These are phyloP conservation scores for Leptoteleia sp. DNA, from an alignment of 1,140 invertebrate species.

Conservation along the genomic window DNA sequence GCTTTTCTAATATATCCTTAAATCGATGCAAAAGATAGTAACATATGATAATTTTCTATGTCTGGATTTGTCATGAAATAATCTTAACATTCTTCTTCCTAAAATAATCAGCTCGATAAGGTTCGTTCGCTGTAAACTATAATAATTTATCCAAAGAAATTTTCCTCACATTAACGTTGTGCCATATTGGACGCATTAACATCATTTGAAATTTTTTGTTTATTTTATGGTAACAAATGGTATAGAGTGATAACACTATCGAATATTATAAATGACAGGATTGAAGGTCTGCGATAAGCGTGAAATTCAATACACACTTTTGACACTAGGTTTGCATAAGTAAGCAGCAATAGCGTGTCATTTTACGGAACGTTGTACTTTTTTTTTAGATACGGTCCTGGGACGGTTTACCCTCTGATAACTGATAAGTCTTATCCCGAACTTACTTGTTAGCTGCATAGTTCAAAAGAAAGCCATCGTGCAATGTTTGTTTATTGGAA, in stretches of 20 bases:
- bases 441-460: slow-evolving; percentile 36
- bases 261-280: slow-evolving; percentile 39
- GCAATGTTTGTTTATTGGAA: slow-evolving; percentile 35
- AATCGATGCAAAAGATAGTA: too few relatives aligned
- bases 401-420: slow-evolving; percentile 48
- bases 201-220: slow-evolving; percentile 7
- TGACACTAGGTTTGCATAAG: slow-evolving; percentile 51
- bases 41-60: too few relatives aligned
- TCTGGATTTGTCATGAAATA: too few relatives aligned
- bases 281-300: slow-evolving; percentile 22
- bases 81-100: too few relatives aligned
- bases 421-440: slow-evolving; percentile 51
- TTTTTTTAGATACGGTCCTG: slow-evolving; percentile 31
- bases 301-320: slow-evolving; percentile 29
- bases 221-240: slow-evolving; percentile 13
- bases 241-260: slow-evolving; percentile 40
- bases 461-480: slow-evolving; percentile 51
- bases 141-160: too few relatives aligned
- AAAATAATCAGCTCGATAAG: too few relatives aligned
- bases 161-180: too few relatives aligned
- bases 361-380: slow-evolving; percentile 12
- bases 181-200: slow-evolving; percentile 18
- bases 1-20: too few relatives aligned
- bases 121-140: too few relatives aligned
- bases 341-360: slow-evolving; percentile 43